Base-by-base conservation (phyloP, 2,113 vertebrate genomes). In the Oncorhynchus kisutch region DNA sequence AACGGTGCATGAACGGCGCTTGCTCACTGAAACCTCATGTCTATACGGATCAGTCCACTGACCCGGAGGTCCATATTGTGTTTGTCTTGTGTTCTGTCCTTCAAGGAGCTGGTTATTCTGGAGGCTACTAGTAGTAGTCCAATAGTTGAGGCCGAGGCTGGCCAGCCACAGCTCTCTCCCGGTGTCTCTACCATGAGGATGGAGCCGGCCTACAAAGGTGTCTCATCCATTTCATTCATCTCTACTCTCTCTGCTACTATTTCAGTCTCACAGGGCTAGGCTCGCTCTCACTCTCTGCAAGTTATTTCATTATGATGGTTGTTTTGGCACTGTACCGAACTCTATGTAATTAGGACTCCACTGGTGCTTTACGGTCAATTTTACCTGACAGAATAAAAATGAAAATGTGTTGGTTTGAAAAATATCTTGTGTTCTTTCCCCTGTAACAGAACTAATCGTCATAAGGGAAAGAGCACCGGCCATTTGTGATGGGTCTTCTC, bases 111-210 rank as follows among this genome's bases (percentile, higher is more conserved):
- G 82, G 57, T 87, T 88, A 75, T 80, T 72, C 18, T 34, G 18
- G 67, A 31, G 34, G 67, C 31, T 45, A 31, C 27, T 69, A 20
- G 31, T 39, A 69, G 31, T 34, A 31, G 29, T 16, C 34, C 31
- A 39, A 22, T 8, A 18, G n/a, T 25, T 25, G 60, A 22, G 24
- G 60, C 12, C 31, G 67, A 69, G 73, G 92, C 93, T 76, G 90
- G 94, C 70, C 95, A 95, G 66, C 94, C 94, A 74, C 96, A 96
- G 87, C 94, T 97, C 67, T 97, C 96, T 82, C 94, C 95, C 45
- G 95, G 95, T 80, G 90, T 96, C 88, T 96, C 95, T 78, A 95
- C 95, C 66, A 93, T 96, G 86, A 94, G 94, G 70, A 90, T 97
- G 72, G 92, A 94, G 74, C 92, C 93, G 73, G 91, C 92, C 39